Percentiles rank a stretch among this genome's conserved stretches.
phyloP scores from a whole-genome alignment of 1,140 invertebrate species.

The Galendromus occidentalis region DNA sequence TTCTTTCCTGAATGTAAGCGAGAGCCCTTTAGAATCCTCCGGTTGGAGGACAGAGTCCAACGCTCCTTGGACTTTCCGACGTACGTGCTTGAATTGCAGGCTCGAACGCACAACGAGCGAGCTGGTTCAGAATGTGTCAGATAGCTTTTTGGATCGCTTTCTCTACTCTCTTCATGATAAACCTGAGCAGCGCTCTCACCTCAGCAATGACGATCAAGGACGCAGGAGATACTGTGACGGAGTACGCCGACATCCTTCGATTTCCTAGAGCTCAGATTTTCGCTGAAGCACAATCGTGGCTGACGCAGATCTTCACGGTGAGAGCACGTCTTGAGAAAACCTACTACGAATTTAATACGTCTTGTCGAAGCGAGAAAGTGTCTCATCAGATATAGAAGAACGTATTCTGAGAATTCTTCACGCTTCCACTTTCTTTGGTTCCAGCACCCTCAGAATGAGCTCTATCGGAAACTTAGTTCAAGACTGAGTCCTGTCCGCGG shows the following conservation, averaged over 20 bases:
- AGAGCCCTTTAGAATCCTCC: too few species aligned
- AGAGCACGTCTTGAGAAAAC: background rate
- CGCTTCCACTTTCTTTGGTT: too few species aligned
- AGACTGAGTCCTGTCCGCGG: background rate
- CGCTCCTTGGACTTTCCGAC: too few species aligned
- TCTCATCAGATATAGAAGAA: too few species aligned
- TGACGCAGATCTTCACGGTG: background rate
- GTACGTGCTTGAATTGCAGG: too few species aligned
- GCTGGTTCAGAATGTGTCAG: background rate
- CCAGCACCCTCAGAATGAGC: background rate
- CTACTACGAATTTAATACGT: too few species aligned
- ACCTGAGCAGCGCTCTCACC: background rate
- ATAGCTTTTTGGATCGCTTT: background rate
- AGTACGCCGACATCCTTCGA: background rate
- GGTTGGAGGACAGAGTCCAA: too few species aligned
- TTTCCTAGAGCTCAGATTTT: background rate
- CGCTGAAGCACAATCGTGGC: background rate
- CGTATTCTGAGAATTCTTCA: too few species aligned
- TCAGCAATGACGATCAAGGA: background rate
- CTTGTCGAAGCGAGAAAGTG: too few species aligned
- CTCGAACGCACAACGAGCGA: too few species aligned
- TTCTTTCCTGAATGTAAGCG: too few species aligned
- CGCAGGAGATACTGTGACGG: background rate
- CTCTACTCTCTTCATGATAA: background rate
- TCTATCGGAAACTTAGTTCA: background rate